Percentiles rank a stretch among this genome's conserved stretches.
Conservation (phyloP, 1,140 invertebrate genomes). For the Harpegnathos saltator region DNA sequence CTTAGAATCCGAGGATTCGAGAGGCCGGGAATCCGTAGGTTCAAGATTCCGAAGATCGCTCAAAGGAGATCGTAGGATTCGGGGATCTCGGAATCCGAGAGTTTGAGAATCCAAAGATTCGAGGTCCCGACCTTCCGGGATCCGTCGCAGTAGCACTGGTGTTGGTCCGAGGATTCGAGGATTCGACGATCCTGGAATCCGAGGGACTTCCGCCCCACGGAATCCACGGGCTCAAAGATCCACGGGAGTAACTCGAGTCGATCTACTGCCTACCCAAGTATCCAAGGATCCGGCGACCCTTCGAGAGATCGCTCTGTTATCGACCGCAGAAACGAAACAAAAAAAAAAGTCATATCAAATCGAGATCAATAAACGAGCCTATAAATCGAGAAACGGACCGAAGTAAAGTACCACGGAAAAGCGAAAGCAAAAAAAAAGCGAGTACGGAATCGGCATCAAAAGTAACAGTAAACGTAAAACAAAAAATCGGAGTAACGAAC, state of each 20-base stretch:
- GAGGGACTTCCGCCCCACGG: conserved; percentile 25
- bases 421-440: conserved; percentile 40
- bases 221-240: conserved; percentile 28
- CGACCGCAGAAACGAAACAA: conserved; percentile 24
- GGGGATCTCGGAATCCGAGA: conserved; percentile 51
- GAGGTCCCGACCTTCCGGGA: conserved; percentile 43
- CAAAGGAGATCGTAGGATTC: conserved; percentile 51
- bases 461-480: conserved; percentile 33
- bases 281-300: conserved; percentile 58
- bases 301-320: conserved; percentile 33
- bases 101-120: conserved; percentile 57
- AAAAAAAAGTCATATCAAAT: conserved; percentile 26
- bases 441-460: conserved; percentile 32
- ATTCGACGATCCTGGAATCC: conserved; percentile 56
- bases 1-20: conserved; percentile 60
- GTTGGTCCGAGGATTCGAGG: conserved; percentile 46
- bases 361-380: conserved; percentile 24
- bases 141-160: conserved; percentile 8
- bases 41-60: conserved; percentile 57
- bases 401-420: conserved; percentile 27
- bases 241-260: conserved; percentile 12
- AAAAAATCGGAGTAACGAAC: conserved; percentile 39
- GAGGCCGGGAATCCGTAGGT: conserved; percentile 48
- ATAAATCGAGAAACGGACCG: conserved; percentile 39
- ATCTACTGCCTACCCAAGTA: conserved; percentile 29